Percentiles rank a stretch among this genome's conserved stretches.
Evolutionary conservation across 1,140 invertebrate genomes (phyloP).

Genomic region (Drosophila tropicalis): DNA sequence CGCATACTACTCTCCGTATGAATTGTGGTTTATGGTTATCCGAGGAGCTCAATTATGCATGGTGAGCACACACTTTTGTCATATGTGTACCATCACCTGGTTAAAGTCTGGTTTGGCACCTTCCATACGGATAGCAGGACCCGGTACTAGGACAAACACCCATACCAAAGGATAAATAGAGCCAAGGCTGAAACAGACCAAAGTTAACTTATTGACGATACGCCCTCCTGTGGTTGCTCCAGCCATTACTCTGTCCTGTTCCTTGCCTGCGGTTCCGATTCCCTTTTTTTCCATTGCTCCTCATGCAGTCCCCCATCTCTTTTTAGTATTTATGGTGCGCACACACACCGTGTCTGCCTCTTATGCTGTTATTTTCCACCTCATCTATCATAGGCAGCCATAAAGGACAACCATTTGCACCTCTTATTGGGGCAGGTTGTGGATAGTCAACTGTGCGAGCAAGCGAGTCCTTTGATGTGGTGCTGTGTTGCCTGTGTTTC

Average conservation of each 20-base stretch:
- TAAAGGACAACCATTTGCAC: conserved; percentile 53
- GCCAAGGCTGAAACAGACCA: not conserved
- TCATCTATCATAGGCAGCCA: conserved; percentile 48
- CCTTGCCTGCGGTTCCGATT: not conserved
- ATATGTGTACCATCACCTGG: not conserved
- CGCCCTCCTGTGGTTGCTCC: not conserved
- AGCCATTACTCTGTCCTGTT: not conserved
- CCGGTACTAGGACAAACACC: not conserved
- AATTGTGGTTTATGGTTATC: conserved; percentile 18
- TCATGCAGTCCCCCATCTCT: not conserved
- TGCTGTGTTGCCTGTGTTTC: conserved; percentile 16
- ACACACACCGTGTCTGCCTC: not conserved
- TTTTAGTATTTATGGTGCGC: conserved; percentile 4
- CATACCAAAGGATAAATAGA: not conserved
- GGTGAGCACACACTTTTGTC: conserved; percentile 11
- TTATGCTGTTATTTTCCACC: conserved; percentile 7
- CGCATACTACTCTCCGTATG: not conserved
- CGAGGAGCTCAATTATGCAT: conserved; percentile 19
- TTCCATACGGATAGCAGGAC: not conserved
- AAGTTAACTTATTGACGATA: conserved; percentile 6
- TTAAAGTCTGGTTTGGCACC: conserved; percentile 4
- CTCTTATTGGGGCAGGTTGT: conserved; percentile 33
- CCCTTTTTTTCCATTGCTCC: not conserved
- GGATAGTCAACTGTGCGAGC: not conserved
- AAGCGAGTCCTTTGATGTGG: conserved; percentile 63